Conservation (phyloP, 2,797 vertebrate species). For the Brachyrhaphis roseni region DNA sequence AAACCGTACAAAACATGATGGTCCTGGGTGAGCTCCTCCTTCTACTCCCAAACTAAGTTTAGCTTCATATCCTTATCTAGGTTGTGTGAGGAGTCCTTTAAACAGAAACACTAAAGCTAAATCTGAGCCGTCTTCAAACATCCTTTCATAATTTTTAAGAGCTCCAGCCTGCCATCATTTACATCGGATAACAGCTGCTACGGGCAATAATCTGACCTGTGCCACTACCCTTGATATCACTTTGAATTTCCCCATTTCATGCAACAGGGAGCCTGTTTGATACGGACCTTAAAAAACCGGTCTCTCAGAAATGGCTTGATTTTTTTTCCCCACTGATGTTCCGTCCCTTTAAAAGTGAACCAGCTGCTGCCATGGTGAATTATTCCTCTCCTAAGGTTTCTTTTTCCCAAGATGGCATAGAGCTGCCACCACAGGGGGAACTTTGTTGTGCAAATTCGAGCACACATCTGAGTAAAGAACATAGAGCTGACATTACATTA, state of each 20-base stretch:
- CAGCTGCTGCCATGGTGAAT: conserved; percentile 15
- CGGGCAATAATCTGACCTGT: conserved; percentile 46
- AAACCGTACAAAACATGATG: background rate
- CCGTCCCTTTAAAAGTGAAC: conserved; percentile 10
- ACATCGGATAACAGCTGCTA: conserved; percentile 11
- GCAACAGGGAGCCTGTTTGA: conserved; percentile 31
- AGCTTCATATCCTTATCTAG: background rate
- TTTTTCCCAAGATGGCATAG: background rate
- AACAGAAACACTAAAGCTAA: conserved; percentile 14
- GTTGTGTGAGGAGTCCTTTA: background rate
- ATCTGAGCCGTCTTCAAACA: conserved; percentile 10
- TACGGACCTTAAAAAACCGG: conserved; percentile 26
- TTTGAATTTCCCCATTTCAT: conserved; percentile 43
- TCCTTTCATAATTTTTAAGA: conserved; percentile 36
- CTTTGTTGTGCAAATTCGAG: background rate
- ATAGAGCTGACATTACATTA: background rate
- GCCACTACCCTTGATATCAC: conserved; percentile 36
- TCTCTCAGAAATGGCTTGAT: conserved; percentile 26
- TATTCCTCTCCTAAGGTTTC: conserved; percentile 10
- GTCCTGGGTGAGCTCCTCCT: background rate
- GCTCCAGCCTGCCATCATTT: conserved; percentile 21
- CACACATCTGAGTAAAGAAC: background rate
- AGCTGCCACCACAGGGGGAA: background rate
- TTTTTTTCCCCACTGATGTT: conserved; percentile 11
- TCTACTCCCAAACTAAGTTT: background rate